These are phyloP conservation scores for Delia radicum DNA, from an alignment of 1,140 invertebrate genomes.

Conservation along the genomic window DNA sequence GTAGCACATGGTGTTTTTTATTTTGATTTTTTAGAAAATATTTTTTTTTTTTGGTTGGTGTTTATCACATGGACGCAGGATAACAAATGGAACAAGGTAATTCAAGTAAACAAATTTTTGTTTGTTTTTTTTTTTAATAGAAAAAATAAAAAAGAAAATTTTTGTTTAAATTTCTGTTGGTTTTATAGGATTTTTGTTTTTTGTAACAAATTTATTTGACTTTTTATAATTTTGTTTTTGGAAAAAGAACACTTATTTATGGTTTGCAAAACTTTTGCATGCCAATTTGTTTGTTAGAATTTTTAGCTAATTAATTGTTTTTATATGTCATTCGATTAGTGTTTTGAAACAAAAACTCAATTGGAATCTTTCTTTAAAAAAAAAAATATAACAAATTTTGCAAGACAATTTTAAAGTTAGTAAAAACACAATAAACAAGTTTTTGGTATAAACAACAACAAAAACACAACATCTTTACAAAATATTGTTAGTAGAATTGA, in stretches of 20 bases:
- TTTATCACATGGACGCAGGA: conserved; percentile 19
- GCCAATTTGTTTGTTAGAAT: conserved; percentile 1
- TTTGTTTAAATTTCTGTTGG: background rate
- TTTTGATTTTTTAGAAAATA: conserved; percentile 25
- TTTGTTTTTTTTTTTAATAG: background rate
- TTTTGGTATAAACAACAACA: no score
- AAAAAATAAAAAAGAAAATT: conserved; percentile 9
- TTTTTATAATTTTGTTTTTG: background rate
- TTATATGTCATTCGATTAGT: conserved; percentile 11
- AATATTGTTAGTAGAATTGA: no score
- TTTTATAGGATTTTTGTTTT: background rate
- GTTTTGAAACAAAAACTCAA: background rate
- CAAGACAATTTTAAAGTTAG: background rate
- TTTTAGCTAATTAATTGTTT: background rate
- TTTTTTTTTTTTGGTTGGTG: conserved; percentile 29
- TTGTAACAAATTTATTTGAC: background rate
- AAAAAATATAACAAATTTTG: no score
- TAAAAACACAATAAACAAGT: background rate
- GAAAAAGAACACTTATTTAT: background rate
- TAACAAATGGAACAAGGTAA: conserved; percentile 21
- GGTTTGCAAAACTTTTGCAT: conserved; percentile 22
- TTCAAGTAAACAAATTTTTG: conserved; percentile 15
- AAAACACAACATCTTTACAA: no score
- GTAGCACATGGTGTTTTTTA: background rate
- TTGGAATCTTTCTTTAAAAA: no score